A percentile compares a stretch with the other conserved stretches of the same genome.
phyloP scores from a whole-genome alignment of 1,140 invertebrate genomes.

The Cyrtorhinus lividipennis region DNA sequence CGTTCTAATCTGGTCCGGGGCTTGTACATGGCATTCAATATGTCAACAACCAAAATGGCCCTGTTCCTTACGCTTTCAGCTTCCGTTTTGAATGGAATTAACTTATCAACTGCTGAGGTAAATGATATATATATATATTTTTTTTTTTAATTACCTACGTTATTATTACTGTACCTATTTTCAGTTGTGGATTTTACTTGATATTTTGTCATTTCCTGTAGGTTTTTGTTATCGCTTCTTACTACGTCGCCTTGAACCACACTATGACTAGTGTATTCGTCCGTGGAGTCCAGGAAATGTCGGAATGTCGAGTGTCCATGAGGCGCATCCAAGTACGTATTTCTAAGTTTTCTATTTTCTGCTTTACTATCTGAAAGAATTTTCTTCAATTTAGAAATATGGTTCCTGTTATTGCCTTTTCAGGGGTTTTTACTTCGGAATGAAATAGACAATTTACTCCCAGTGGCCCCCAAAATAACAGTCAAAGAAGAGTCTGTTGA shows the following conservation, averaged over 20 bases:
- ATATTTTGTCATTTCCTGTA: conserved; percentile 28
- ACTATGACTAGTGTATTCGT: conserved; percentile 56
- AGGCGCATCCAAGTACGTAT: conserved; percentile 32
- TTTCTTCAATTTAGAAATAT: too few relatives aligned
- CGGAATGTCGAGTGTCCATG: conserved; percentile 44
- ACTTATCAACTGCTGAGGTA: conserved; percentile 12
- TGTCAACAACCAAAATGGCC: conserved; percentile 29
- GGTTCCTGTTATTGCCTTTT: too few relatives aligned
- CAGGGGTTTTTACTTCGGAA: not conserved
- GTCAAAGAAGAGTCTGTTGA: too few relatives aligned
- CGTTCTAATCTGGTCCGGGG: conserved; percentile 53
- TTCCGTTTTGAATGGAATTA: conserved; percentile 9
- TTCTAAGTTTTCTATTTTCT: not conserved
- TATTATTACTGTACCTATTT: too few relatives aligned
- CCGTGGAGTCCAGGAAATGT: conserved; percentile 45
- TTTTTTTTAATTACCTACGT: conserved; percentile 5
- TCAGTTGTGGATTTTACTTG: too few relatives aligned
- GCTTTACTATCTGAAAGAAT: not conserved
- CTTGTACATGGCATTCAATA: conserved; percentile 53
- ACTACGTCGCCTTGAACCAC: conserved; percentile 46
- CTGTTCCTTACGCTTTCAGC: conserved; percentile 15
- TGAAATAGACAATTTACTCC: too few relatives aligned
- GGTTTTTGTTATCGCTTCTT: conserved; percentile 47
- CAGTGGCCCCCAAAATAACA: too few relatives aligned
- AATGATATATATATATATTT: conserved; percentile 5